A percentile compares a stretch with the other conserved stretches of the same genome.
These are phyloP conservation scores for Digitonthophagus gazella DNA, from an alignment of 2,888 invertebrate species.

Conservation along the genomic window DNA sequence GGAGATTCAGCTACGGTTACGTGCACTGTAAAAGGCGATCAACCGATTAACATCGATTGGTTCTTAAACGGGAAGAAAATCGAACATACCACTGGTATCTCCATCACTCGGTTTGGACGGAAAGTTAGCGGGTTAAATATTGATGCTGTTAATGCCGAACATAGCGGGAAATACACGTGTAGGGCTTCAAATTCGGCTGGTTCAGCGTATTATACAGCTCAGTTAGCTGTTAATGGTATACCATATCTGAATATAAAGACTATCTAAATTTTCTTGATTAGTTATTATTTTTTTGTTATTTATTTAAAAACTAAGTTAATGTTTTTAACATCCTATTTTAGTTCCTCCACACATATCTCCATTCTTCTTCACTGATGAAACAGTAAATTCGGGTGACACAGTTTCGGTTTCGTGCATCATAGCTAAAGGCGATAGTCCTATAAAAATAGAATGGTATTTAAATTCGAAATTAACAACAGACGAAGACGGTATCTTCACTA, in stretches of 20 bases:
- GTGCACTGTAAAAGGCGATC: slow-evolving; percentile 75
- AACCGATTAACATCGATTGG: slow-evolving; percentile 71
- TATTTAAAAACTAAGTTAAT: neutral
- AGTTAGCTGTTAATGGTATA: slow-evolving; percentile 55
- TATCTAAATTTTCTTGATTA: neutral
- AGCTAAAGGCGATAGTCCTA: slow-evolving; percentile 68
- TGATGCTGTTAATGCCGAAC: slow-evolving; percentile 59
- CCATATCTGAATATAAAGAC: slow-evolving; percentile 5
- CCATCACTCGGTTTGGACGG: slow-evolving; percentile 59
- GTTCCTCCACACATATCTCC: slow-evolving; percentile 78
- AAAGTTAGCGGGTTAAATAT: slow-evolving; percentile 59
- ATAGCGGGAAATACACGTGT: slow-evolving; percentile 66
- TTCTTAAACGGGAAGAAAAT: slow-evolving; percentile 56
- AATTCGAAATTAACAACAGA: slow-evolving; percentile 57
- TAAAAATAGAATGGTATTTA: slow-evolving; percentile 65
- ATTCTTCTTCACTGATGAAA: slow-evolving; percentile 64
- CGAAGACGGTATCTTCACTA: slow-evolving; percentile 53
- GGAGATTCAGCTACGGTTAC: slow-evolving; percentile 71
- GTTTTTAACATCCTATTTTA: slow-evolving; percentile 40
- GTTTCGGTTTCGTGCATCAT: slow-evolving; percentile 65
- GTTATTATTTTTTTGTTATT: neutral
- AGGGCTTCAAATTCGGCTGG: slow-evolving; percentile 60
- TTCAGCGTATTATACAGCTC: slow-evolving; percentile 31
- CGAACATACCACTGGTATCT: slow-evolving; percentile 52
- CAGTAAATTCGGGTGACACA: slow-evolving; percentile 67